phyloP scores from a whole-genome alignment of 2,888 invertebrate species.

The Daptonema setosum region DNA sequence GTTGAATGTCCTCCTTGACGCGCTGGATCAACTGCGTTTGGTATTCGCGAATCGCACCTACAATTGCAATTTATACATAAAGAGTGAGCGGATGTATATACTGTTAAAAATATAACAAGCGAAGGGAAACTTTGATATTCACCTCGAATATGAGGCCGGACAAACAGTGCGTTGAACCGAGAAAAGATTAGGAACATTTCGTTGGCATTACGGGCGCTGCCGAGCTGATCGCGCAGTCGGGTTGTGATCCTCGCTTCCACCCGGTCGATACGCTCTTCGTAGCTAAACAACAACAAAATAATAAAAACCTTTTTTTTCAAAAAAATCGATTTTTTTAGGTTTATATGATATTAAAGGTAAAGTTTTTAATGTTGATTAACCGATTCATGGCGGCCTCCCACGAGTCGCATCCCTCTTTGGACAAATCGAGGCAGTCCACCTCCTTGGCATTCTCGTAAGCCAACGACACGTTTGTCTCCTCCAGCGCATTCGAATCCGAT shows the following conservation, averaged over 20 bases:
- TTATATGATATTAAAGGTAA: background rate
- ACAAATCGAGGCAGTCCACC: constrained; percentile 81
- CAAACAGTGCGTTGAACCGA: constrained; percentile 91
- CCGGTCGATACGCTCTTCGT: constrained; percentile 90
- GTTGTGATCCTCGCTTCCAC: constrained; percentile 95
- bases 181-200: constrained; percentile 97
- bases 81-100: background rate
- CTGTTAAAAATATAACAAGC: background rate
- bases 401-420: constrained; percentile 80
- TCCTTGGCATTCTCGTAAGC: constrained; percentile 97
- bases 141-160: constrained; percentile 87
- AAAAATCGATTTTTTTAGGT: background rate
- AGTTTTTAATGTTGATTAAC: constrained; percentile 13
- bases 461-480: constrained; percentile 50
- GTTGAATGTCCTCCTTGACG: constrained; percentile 95
- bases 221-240: constrained; percentile 82
- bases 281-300: constrained; percentile 30
- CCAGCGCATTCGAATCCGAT: constrained; percentile 1
- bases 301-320: no score
- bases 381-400: constrained; percentile 93
- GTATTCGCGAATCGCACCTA: constrained; percentile 91
- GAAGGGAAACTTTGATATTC: no score
- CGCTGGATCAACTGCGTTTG: constrained; percentile 95
- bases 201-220: constrained; percentile 94
- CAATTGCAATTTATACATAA: no score